A percentile compares a stretch with the other conserved stretches of the same genome.
Conservation (phyloP, 2,113 vertebrate species). For the Crotophaga sulcirostris region DNA sequence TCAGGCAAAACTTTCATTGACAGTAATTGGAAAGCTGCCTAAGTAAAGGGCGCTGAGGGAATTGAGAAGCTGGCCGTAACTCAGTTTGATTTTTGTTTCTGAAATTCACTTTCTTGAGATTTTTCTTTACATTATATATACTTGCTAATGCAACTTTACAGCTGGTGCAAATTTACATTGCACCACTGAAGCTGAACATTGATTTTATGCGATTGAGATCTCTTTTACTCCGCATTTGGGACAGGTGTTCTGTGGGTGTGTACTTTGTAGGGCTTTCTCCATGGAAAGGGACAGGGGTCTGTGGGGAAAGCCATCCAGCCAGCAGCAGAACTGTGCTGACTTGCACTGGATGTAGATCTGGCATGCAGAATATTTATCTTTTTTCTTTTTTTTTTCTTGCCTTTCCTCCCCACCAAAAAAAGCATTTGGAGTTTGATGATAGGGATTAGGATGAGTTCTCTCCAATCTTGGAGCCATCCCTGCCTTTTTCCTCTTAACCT, state of each 20-base stretch:
- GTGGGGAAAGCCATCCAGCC: not conserved
- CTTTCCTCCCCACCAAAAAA: not conserved
- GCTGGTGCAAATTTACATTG: not conserved
- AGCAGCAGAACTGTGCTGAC: not conserved
- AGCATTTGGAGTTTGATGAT: not conserved
- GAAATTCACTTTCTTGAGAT: not conserved
- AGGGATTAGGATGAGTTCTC: not conserved
- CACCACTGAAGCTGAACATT: not conserved
- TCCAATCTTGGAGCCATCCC: not conserved
- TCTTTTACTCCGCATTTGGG: not conserved
- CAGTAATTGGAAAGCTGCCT: constrained; percentile 32
- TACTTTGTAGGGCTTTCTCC: not conserved
- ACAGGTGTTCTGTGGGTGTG: not conserved
- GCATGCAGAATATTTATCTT: not conserved
- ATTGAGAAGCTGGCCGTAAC: not conserved
- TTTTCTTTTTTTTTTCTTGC: rapidly evolving
- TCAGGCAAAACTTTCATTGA: constrained; percentile 39
- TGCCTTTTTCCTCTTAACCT: not conserved
- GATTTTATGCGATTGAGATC: not conserved
- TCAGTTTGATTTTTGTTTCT: not conserved
- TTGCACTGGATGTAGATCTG: not conserved
- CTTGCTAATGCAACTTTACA: not conserved
- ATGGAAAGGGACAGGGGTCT: not conserved
- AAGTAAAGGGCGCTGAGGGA: constrained; percentile 1
- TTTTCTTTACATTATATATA: not conserved